Percentiles rank a stretch among this genome's conserved stretches.
Conservation (phyloP, 2,113 vertebrate species). For the Saimiri boliviensis region DNA sequence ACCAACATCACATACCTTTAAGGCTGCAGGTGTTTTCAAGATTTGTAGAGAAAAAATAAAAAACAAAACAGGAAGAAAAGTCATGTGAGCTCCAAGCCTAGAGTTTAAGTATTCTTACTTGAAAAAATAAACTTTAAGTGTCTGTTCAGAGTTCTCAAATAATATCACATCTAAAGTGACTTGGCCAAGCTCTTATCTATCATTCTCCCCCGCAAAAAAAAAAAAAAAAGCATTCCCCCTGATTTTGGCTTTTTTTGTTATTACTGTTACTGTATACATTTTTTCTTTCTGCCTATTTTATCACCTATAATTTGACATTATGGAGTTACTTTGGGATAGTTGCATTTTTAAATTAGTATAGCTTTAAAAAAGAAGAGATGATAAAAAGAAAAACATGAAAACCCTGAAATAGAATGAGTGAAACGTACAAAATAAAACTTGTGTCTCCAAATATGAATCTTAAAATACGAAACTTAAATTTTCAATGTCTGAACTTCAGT, state of each 20-base stretch:
- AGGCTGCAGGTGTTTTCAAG: conserved; percentile 45
- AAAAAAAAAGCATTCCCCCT: neutral
- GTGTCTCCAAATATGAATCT: neutral
- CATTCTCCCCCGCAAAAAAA: too few relatives aligned
- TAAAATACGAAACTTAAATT: conserved; percentile 70
- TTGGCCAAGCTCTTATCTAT: neutral
- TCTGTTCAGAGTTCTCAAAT: conserved; percentile 33
- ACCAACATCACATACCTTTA: conserved; percentile 45
- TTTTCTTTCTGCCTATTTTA: conserved; percentile 26
- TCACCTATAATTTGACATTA: neutral
- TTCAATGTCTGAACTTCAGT: conserved; percentile 66
- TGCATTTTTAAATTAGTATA: conserved; percentile 22
- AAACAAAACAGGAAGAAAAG: conserved; percentile 19
- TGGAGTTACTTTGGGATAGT: conserved; percentile 42
- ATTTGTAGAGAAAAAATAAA: neutral
- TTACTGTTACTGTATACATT: neutral
- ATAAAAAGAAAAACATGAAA: neutral
- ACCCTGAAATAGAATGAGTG: conserved; percentile 42
- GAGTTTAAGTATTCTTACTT: conserved; percentile 33
- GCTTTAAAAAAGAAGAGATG: neutral
- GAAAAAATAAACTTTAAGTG: conserved; percentile 72
- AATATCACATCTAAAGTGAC: conserved; percentile 49
- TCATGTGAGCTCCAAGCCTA: neutral
- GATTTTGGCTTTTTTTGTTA: conserved; percentile 2
- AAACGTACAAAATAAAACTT: conserved; percentile 66